Base-by-base conservation (phyloP, 2,797 vertebrate genomes). In the Lutjanus argentimaculatus region DNA sequence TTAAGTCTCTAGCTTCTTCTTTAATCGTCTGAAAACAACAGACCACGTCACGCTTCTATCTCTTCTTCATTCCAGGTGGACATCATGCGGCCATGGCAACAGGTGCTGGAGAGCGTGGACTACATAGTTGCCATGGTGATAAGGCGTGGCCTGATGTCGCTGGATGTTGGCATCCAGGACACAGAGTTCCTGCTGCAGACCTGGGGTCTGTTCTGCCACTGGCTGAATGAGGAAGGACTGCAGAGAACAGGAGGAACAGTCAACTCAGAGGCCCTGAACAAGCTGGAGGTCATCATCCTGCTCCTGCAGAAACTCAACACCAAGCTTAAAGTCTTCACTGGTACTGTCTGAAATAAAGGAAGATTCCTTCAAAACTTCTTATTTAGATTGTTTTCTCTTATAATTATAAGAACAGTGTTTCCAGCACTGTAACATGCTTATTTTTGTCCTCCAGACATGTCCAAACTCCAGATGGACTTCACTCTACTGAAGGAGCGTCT, bases 231-330 rank as follows among this genome's bases (percentile, higher is more conserved):
- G 58, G 96, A 93, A 53, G 93, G 93, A 51, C 94, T 97, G 42
- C 96, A 97, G 43, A 95, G 96, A 89, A 93, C 86, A 1, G 94
- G 95, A 2, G 94, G 93, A 53, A 92, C 88, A 2, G 88, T 99
- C 67, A 97, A 95, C 10, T 90, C 94, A 0, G 98, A 99, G 73
- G 95, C 97, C 4, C 92, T 99, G 72, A 97, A 95, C 94, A 99
- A 98, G 88, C 90, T 99, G 82, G 98, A 99, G 88, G 96, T 96
- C 87, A 96, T 99, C 67, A 96, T 99, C 83, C 73, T 96, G 19
- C 96, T 98, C 36, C 93, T 96, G 89, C 98, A 99, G 90, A 96
- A 97, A 80, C 96, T 99, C 59, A 99, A 99, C 95, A 97, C 94
- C 91, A 99, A 98, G 86, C 97, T 99, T 67, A 98, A 95, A 88